Evolutionary conservation across 1,140 invertebrate genomes (phyloP), one percentile per base, ranked within the genome.

Genomic region (Pentalonia nigronervosa): DNA sequence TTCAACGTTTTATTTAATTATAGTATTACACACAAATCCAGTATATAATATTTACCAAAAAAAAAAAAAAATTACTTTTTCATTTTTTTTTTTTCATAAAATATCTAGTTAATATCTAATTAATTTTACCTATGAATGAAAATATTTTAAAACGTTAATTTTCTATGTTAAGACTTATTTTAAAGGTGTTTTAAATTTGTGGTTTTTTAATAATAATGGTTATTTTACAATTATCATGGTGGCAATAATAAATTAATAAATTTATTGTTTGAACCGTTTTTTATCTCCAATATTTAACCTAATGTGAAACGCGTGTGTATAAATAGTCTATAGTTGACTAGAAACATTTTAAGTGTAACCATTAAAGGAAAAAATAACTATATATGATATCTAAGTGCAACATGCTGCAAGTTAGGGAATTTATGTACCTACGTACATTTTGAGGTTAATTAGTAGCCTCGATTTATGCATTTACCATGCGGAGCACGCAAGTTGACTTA

Each of bases 371-470:
- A 0, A 41, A 41, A 84, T n/a, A 87, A 48, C 17, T 48, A 14
- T 47, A 17, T 50, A 87, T 34, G 20, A 7, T 21, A 48, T n/a
- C 25, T 8, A 87, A n/a, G 30, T 48, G 45, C 7, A 87, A 50
- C 30, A n/a, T 87, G 17, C 30, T 50, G 47, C 45, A 87, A 48
- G 86, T 48, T 87, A 20, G 86, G 7, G 14, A 87, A 87, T 87
- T 84, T 87, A 87, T 87, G 23, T 87, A 87, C 25, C 30, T 48
- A 87, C 47, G 45, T 47, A n/a, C 17, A 48, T 53, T 89, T 89
- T 34, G 87, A 9, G 48, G 87, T 89, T 89, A 89, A 89, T 89
- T 89, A 89, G 47, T 53, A 89, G 20, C 9, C 47, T 36, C 41
- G 34, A 53, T 34, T 89, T 89, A 89, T 34, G 87, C 20, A 89